Conservation (phyloP, 2,113 vertebrate species). For the Pungitius pungitius region DNA sequence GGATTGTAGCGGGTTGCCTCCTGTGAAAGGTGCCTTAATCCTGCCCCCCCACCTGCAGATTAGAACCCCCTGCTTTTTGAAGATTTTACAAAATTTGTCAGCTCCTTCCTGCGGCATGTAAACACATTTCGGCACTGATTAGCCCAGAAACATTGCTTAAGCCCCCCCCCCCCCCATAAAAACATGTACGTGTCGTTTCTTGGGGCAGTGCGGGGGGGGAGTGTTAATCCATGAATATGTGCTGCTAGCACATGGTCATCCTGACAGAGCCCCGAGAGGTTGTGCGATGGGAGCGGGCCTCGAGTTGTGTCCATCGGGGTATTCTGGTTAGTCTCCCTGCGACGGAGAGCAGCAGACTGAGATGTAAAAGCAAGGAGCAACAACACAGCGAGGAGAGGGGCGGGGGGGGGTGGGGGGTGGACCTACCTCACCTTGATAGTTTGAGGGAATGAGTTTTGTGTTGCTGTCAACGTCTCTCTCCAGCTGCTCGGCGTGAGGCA, state of each 20-base stretch:
- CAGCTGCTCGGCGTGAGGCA: constrained; percentile 2
- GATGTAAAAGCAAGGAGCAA: constrained; percentile 37
- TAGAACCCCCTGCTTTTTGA: constrained; percentile 61
- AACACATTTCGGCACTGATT: constrained; percentile 66
- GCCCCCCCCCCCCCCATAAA: constrained; percentile 14
- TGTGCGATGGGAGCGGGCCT: constrained; percentile 56
- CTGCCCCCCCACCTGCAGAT: constrained; percentile 57
- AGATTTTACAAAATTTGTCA: constrained; percentile 68
- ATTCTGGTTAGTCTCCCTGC: constrained; percentile 44
- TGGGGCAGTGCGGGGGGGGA: constrained; percentile 5
- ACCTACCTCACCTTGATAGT: constrained; percentile 45
- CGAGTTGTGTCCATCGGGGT: constrained; percentile 51
- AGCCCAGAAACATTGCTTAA: constrained; percentile 40
- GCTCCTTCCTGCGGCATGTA: constrained; percentile 53
- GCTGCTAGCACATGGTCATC: constrained; percentile 25
- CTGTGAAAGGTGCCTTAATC: constrained; percentile 68
- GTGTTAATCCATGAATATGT: constrained; percentile 41
- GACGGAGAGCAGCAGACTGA: constrained; percentile 36
- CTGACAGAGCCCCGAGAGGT: constrained; percentile 66
- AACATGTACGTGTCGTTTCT: constrained; percentile 16
- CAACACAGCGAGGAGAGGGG: background rate
- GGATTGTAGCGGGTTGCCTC: constrained; percentile 63
- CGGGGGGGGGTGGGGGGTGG: constrained; percentile 13
- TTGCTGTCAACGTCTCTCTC: background rate
- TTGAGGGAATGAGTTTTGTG: background rate